phyloP scores from a whole-genome alignment of 2,113 vertebrate genomes.

The Chamaetylas fuelleborni region DNA sequence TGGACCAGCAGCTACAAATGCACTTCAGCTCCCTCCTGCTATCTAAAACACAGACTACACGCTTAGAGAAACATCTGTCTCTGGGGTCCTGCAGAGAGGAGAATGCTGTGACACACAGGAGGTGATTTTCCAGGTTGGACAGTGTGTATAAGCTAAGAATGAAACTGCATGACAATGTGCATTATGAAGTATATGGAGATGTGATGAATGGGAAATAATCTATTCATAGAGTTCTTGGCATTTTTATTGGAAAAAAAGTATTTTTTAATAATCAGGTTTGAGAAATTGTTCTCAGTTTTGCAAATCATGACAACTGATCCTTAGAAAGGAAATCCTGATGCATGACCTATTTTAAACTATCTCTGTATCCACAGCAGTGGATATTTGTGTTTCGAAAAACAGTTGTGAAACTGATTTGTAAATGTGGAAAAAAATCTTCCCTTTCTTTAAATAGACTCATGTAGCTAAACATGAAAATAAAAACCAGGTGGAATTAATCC shows the following conservation, averaged over 20 bases:
- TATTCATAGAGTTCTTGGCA: background rate
- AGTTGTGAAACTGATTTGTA: background rate
- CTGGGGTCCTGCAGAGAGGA: background rate
- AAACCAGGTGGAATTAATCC: conserved; percentile 24
- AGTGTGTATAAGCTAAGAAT: background rate
- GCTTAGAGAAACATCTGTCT: background rate
- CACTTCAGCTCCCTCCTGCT: background rate
- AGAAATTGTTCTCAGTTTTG: background rate
- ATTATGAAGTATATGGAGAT: background rate
- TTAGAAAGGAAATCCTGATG: background rate
- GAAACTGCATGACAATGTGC: background rate
- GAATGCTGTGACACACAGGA: background rate
- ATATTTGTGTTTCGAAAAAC: background rate
- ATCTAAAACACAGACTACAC: background rate
- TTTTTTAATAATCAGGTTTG: background rate
- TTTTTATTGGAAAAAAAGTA: background rate
- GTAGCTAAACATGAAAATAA: background rate
- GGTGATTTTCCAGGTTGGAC: background rate
- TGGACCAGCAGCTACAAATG: background rate
- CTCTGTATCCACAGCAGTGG: background rate
- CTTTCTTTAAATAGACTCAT: background rate
- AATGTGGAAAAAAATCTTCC: background rate
- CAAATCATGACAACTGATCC: background rate
- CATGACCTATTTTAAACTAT: background rate
- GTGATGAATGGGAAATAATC: background rate